Evolutionary conservation across 2,888 invertebrate species (phyloP), one percentile per base, ranked within the genome.

Genomic region (Drosophila mercatorum): DNA sequence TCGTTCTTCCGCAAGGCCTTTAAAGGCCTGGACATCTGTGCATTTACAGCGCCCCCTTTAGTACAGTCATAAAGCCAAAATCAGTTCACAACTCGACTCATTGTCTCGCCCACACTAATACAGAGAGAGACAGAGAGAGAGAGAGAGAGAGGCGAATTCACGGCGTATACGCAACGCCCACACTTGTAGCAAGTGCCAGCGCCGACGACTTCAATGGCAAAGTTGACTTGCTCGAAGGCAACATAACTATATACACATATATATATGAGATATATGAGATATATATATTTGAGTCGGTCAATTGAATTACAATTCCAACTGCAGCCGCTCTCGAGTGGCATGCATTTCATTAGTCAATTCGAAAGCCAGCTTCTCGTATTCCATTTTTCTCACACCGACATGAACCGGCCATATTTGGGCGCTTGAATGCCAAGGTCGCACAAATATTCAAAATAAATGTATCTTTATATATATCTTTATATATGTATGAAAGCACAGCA

Each of bases 401-500:
- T 75, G 75, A 77, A 72, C 68, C 72, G 61, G 53, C 90, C 87
- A 83, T 89, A 89, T 87, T 89, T 86, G 86, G 84, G 63, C 68
- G 63, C 77, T 72, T 81, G 86, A 87, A 87, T 87, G 90, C 90
- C 86, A 87, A 90, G 86, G 90, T 71, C 84, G 68, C 44, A 68
- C 11, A 69, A 70, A 65, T 68, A 47, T 46, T 57, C 28, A 58
- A 59, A 49, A 57, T 55, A 61, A 40, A 56, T 47, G 57, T 26
- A 58, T 43, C 46, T 63, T 51, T 31, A 44, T 49, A 60, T 34
- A 70, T 12, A 5, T 17, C 59, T 41, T 43, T 61, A 55, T 46
- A 46, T 56, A 63, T 28, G 63, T 36, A 10, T 14, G 41, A 38
- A 41, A 36, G 17, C 52, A 40, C 62, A 58, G 56, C 71, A 53